These are phyloP conservation scores for Mythimna pallens DNA, from an alignment of 2,888 invertebrate species.

Conservation along the genomic window DNA sequence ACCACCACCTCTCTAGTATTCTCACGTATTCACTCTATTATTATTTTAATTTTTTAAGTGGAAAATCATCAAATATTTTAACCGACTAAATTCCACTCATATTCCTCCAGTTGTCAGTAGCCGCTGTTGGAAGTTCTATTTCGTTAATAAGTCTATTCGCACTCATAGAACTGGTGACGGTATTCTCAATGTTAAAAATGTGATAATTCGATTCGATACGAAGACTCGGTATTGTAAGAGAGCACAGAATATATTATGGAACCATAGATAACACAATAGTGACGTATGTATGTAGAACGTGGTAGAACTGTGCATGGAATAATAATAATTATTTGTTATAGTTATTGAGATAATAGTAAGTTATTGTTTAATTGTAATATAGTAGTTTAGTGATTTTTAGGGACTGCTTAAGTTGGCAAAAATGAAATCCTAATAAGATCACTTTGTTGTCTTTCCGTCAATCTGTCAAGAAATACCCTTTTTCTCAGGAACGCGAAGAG, in stretches of 20 bases:
- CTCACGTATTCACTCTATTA: too few species aligned
- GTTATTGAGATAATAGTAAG: neutral
- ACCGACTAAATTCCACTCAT: too few species aligned
- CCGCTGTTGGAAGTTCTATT: conserved; percentile 14
- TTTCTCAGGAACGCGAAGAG: too few species aligned
- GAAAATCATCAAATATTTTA: too few species aligned
- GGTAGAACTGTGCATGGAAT: neutral
- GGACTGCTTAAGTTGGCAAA: too few species aligned
- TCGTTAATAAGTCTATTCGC: conserved; percentile 39
- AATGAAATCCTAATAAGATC: too few species aligned
- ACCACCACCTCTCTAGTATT: too few species aligned
- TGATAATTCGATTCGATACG: conserved; percentile 64
- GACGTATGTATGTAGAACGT: neutral
- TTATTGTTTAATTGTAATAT: neutral
- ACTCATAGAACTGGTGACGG: conserved; percentile 45
- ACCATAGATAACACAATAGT: neutral
- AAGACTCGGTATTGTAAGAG: conserved; percentile 1
- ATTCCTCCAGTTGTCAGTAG: too few species aligned
- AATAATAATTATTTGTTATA: neutral
- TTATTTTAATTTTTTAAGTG: too few species aligned
- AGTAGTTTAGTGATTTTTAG: too few species aligned
- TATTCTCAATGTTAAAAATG: conserved; percentile 69
- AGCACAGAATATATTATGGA: conserved; percentile 1
- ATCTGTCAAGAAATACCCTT: too few species aligned
- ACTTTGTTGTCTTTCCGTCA: too few species aligned